These are phyloP conservation scores for Peromyscus leucopus DNA, from an alignment of 2,113 vertebrate species.

Conservation along the genomic window DNA sequence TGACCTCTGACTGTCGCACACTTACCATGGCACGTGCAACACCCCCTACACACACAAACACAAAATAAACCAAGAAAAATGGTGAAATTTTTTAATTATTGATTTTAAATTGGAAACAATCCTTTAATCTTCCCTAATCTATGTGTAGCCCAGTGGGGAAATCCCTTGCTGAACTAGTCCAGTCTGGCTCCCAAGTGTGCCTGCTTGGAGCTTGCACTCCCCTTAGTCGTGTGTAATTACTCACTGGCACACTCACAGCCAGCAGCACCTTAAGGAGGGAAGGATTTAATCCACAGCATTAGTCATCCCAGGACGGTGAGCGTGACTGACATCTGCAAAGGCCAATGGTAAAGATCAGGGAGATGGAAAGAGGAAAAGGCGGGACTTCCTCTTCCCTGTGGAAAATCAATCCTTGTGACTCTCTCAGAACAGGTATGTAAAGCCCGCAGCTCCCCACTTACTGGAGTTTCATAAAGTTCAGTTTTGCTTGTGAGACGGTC, in stretches of 20 bases:
- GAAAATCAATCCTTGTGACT: conserved; percentile 28
- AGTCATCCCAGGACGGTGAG: background rate
- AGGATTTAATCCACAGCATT: background rate
- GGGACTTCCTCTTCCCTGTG: background rate
- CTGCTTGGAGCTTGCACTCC: background rate
- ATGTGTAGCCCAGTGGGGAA: background rate
- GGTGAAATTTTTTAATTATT: conserved; percentile 31
- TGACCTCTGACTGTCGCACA: background rate
- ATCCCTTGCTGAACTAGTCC: background rate
- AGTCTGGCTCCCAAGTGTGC: background rate
- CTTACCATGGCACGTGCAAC: background rate
- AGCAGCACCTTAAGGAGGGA: background rate
- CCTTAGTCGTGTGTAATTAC: conserved; percentile 29
- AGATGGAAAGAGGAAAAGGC: background rate
- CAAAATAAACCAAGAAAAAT: background rate
- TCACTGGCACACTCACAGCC: background rate
- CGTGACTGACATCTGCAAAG: conserved; percentile 35
- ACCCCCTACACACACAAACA: background rate
- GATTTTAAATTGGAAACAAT: conserved; percentile 55
- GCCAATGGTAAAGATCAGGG: conserved; percentile 14
- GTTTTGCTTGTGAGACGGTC: conserved; percentile 24
- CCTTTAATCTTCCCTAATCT: conserved; percentile 35
- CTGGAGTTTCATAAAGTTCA: conserved; percentile 40
- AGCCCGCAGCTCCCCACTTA: background rate
- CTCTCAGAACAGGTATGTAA: conserved; percentile 5